phyloP scores from a whole-genome alignment of 2,888 invertebrate genomes.

The Salticus scenicus region DNA sequence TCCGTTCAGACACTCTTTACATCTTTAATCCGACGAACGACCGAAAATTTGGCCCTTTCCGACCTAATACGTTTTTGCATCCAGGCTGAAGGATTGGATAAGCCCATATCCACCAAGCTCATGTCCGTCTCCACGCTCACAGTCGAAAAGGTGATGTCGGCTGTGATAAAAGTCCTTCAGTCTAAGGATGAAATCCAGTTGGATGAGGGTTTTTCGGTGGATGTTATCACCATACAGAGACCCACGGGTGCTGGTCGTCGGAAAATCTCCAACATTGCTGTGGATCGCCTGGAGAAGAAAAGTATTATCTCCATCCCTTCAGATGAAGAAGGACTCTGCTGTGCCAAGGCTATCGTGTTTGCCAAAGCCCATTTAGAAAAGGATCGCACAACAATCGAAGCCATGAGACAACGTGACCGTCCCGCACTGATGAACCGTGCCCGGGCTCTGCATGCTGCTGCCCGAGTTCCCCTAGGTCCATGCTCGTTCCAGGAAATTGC shows the following conservation, averaged over 20 bases:
- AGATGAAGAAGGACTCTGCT: not conserved
- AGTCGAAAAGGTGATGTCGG: not conserved
- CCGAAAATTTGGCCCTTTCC: not conserved
- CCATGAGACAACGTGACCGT: not conserved
- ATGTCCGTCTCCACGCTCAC: not conserved
- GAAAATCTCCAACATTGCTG: not conserved
- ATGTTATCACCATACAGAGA: not conserved
- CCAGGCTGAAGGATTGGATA: constrained; percentile 1
- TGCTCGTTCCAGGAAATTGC: not conserved
- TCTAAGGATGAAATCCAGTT: not conserved
- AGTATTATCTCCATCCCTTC: not conserved
- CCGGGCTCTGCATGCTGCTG: not conserved
- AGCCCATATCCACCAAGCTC: not conserved
- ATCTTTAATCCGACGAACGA: not conserved
- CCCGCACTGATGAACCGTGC: not conserved
- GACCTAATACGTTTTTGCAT: constrained; percentile 1
- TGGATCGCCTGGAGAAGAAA: not conserved
- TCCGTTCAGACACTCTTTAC: not conserved
- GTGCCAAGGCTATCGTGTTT: not conserved
- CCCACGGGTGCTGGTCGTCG: not conserved
- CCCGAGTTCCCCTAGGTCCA: not conserved
- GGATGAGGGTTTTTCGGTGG: not conserved
- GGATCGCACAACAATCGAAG: not conserved
- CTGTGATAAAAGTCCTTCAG: not conserved
- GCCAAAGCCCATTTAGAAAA: not conserved